Percentiles rank a stretch among this genome's conserved stretches.
phyloP scores from a whole-genome alignment of 2,888 invertebrate genomes.

The Pterostichus niger region DNA sequence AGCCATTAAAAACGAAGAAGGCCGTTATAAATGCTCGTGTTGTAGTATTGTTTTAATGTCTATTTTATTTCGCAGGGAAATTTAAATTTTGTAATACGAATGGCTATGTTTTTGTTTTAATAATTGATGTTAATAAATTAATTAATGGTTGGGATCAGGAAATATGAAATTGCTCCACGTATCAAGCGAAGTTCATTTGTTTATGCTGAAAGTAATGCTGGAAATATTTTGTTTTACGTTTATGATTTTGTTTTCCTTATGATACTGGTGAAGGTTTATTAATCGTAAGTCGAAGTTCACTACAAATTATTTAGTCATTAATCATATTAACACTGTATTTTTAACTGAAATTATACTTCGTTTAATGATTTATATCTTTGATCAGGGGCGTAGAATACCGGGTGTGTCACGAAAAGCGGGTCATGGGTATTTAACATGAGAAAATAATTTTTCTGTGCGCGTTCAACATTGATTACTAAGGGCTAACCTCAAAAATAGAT shows the following conservation, averaged over 20 bases:
- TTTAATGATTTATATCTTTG: constrained; percentile 28
- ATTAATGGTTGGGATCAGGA: constrained; percentile 36
- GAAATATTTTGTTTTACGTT: background rate
- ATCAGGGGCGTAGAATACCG: too few species aligned
- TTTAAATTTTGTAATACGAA: constrained; percentile 38
- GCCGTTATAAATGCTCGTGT: background rate
- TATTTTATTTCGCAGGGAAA: constrained; percentile 19
- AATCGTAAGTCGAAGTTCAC: constrained; percentile 24
- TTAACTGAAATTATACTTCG: constrained; percentile 16
- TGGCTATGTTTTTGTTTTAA: constrained; percentile 25
- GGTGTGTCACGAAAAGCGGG: too few species aligned
- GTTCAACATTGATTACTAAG: too few species aligned
- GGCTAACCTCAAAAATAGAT: too few species aligned
- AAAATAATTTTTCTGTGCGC: too few species aligned
- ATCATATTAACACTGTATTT: constrained; percentile 43
- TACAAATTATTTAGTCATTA: constrained; percentile 42
- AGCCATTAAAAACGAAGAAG: constrained; percentile 27
- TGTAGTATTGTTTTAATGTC: constrained; percentile 23
- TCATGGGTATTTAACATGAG: too few species aligned
- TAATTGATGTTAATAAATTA: constrained; percentile 55
- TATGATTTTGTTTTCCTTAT: too few species aligned
- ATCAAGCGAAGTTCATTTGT: background rate
- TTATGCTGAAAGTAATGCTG: background rate
- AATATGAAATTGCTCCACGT: constrained; percentile 34
- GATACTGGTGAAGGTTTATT: constrained; percentile 2